Evolutionary conservation across 2,888 invertebrate species (phyloP), one percentile per base, ranked within the genome.

Genomic region (Gisinianus flammeolus): DNA sequence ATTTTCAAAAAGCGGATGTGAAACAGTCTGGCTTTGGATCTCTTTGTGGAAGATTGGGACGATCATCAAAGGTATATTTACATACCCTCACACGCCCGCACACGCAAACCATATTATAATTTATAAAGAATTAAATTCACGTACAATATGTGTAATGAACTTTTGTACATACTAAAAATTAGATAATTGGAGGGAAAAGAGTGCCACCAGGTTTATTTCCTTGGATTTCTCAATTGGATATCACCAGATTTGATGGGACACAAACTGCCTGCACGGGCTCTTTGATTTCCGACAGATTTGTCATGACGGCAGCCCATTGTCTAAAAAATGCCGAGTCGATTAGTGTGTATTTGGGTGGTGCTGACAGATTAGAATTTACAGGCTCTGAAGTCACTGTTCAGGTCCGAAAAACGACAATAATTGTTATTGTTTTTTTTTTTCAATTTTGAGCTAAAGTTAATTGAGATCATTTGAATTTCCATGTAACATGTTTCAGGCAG

Each of bases 261-360:
- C 81, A 82, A 54, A 85, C 84, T 0, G 81, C 83, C 5, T 85
- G 85, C 54, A 84, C 83, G 6, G 85, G 85, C 0, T 80, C 83
- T 0, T 67, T 85, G 31, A 77, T 85, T 12, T 77, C 82, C 0
- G 79, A 80, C 2, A 64, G 78, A 3, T 85, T 80, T 58, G 77
- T 85, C 30, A 76, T 85, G 4, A 83, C 83, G 0, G 85, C 85
- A 10, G 84, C 84, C 10, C 85, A 84, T 79, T 83, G 83, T 54
- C 74, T 81, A 12, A 79, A 82, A 80, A 79, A 77, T 8, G 80
- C 83, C 0, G 85, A 84, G 44, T 82, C 82, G 4, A 80, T 84
- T 22, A 84, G 83, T 71, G 83, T 82, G 1, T 85, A 81, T 52
- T 71, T 85, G 79, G 85, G 85, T 26, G 85, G 83, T 35, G 82